Conservation (phyloP, 2,113 vertebrate genomes). For the Mobula birostris region DNA sequence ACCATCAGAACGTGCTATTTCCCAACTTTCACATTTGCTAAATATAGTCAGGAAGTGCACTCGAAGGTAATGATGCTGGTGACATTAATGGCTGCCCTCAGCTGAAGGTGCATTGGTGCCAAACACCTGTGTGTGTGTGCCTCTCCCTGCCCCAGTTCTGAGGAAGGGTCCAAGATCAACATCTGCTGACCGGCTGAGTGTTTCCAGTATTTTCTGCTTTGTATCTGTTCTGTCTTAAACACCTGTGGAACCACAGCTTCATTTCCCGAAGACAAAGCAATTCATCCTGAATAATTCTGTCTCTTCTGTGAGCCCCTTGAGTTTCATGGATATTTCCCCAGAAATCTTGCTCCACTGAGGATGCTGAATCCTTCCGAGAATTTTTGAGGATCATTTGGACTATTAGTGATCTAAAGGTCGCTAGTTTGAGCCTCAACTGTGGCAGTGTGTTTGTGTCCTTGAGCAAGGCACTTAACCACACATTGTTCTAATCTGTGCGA, state of each 20-base stretch:
- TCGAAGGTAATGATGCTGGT: not conserved
- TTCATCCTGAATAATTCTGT: not conserved
- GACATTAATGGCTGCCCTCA: not conserved
- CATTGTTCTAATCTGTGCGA: too few species aligned
- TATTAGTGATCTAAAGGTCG: not conserved
- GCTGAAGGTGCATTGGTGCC: not conserved
- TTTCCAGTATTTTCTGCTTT: too few species aligned
- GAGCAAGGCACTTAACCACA: too few species aligned
- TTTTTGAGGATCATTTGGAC: not conserved
- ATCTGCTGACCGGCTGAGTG: too few species aligned
- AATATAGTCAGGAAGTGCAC: not conserved
- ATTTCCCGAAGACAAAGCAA: not conserved
- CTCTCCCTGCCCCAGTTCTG: too few species aligned
- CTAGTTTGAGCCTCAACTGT: too few species aligned
- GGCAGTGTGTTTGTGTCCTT: too few species aligned
- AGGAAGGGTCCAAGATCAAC: too few species aligned
- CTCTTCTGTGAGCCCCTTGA: not conserved
- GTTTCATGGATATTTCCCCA: not conserved
- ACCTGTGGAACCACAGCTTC: too few species aligned
- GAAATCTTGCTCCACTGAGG: not conserved
- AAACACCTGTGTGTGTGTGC: too few species aligned
- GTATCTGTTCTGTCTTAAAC: too few species aligned
- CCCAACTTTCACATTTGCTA: not conserved
- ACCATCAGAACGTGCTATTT: not conserved
- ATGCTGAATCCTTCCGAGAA: not conserved